A percentile compares a stretch with the other conserved stretches of the same genome.
These are phyloP conservation scores for Oceanodroma leucorhoa DNA, from an alignment of 2,797 vertebrate genomes.

Conservation along the genomic window DNA sequence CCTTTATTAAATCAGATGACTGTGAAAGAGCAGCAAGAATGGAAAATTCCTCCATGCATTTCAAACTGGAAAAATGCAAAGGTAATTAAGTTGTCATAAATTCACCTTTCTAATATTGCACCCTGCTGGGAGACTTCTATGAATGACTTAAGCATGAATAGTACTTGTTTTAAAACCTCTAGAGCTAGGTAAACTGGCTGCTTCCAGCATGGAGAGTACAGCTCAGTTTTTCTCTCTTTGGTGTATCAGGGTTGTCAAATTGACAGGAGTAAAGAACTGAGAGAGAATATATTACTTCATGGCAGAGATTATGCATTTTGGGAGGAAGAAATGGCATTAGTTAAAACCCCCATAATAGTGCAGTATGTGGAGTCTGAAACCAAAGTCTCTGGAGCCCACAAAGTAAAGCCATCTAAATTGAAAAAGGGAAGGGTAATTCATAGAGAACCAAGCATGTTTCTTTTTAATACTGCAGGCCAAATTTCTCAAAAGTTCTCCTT, in stretches of 20 bases:
- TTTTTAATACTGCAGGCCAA: background rate
- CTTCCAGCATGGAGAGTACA: background rate
- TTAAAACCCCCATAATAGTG: background rate
- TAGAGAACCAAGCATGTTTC: background rate
- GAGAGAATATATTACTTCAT: background rate
- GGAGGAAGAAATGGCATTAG: background rate
- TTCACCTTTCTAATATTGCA: background rate
- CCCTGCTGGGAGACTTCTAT: background rate
- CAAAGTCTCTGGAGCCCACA: background rate
- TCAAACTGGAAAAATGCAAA: conserved; percentile 99
- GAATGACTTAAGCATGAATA: background rate
- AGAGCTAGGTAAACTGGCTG: background rate
- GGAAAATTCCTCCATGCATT: conserved; percentile 99
- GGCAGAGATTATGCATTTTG: background rate
- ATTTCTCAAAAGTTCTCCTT: background rate
- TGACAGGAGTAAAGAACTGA: background rate
- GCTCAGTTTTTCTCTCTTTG: background rate
- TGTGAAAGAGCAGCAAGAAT: conserved; percentile 97
- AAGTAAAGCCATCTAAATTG: background rate
- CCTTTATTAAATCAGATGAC: conserved; percentile 87
- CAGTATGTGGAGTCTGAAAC: background rate
- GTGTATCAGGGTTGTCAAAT: background rate
- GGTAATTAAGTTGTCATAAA: conserved; percentile 76
- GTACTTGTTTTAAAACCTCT: conserved; percentile 15
- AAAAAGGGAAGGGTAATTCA: background rate